Evolutionary conservation across 2,888 invertebrate genomes (phyloP), one percentile per base, ranked within the genome.

Genomic region (Troilus luridus): DNA sequence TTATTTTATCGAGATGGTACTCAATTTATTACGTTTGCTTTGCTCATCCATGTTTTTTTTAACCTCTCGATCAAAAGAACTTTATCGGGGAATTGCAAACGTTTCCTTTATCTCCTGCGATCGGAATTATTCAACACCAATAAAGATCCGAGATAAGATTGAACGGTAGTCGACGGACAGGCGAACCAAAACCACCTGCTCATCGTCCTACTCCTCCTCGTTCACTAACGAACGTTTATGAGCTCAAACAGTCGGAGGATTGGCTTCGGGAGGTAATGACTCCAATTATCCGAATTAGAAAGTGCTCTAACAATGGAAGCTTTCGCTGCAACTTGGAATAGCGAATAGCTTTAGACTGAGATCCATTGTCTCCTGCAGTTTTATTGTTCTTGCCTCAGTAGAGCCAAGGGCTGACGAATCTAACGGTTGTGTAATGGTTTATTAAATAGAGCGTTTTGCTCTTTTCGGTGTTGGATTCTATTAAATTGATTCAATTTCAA

Each of bases 231-330:
- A 77, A 41, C 72, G 72, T 41, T 77, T 41, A 77, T 77, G 72
- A 17, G 72, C 6, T 77, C 27, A 77, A 77, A 41, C 41, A 77
- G 27, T 1, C 27, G 8, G 19, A 41, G 72, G 72, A 77, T 77
- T 77, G 72, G 72, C 72, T 77, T 41, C 6, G 24, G 72, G 72
- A 77, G 27, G 72, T 77, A 77, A 77, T 77, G 72, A 41, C 72
- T 77, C 72, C 72, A 77, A 77, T 77, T 77, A 77, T 41, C 72
- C 27, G 72, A 77, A 77, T 77, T 77, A 77, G 72, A 77, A 77
- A 77, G 72, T 77, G 72, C 72, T 2, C 14, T 77, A 77, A 77
- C 72, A 77, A 77, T 77, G 72, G 72, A 41, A 77, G 72, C 72
- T 77, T 77, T 77, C 72, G 72, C 72, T 77, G 72, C 72, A 41